Conservation (phyloP, 2,888 invertebrate species). For the Pyrocoelia pectoralis region DNA sequence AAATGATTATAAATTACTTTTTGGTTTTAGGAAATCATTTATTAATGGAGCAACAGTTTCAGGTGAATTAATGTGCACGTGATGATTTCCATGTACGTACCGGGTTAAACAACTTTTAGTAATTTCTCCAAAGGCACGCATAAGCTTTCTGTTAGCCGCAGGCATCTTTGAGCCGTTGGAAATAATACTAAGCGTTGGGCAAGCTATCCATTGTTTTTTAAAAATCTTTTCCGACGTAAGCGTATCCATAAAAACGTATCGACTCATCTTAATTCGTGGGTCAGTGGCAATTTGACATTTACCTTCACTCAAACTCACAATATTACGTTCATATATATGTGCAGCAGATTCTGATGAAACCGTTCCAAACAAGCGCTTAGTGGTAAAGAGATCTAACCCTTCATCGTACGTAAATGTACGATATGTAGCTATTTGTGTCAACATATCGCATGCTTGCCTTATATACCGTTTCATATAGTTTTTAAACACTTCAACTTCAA, state of each 20-base stretch:
- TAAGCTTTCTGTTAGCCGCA: too few species aligned
- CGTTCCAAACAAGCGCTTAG: not conserved
- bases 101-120: not conserved
- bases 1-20: not conserved
- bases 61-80: constrained; percentile 1
- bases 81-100: not conserved
- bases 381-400: not conserved
- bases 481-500: too few species aligned
- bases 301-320: not conserved
- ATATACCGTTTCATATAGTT: too few species aligned
- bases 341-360: not conserved
- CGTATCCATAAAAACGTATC: not conserved
- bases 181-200: not conserved
- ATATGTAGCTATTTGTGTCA: not conserved
- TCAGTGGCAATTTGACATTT: not conserved
- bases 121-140: not conserved
- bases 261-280: not conserved
- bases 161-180: not conserved
- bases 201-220: not conserved
- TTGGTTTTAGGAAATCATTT: not conserved
- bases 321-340: not conserved
- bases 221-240: not conserved
- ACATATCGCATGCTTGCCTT: too few species aligned
- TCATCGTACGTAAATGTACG: not conserved
- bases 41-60: not conserved